A percentile compares a stretch with the other conserved stretches of the same genome.
phyloP scores from a whole-genome alignment of 2,797 vertebrate genomes.

The Phalloptychus januarius region DNA sequence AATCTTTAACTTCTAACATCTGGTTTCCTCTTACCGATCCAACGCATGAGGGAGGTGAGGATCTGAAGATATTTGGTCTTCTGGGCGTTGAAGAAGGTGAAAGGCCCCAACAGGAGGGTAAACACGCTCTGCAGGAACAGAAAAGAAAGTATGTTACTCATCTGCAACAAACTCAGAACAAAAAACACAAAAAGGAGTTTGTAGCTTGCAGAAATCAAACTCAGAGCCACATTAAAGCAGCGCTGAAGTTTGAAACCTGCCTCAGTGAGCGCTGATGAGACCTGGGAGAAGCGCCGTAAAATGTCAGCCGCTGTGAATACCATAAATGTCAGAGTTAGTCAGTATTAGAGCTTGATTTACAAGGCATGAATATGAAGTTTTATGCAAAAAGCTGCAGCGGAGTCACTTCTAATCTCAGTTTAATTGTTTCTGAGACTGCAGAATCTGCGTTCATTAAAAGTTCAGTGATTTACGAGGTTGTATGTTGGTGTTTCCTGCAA shows the following conservation, averaged over 20 bases:
- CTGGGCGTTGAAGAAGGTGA: constrained; percentile 96
- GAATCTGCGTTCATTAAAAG: not conserved
- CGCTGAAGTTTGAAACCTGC: not conserved
- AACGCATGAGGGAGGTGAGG: constrained; percentile 94
- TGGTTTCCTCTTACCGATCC: constrained; percentile 89
- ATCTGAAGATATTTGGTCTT: constrained; percentile 99
- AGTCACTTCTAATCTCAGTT: not conserved
- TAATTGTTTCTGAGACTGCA: not conserved
- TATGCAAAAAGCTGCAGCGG: not conserved
- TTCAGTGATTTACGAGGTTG: not conserved
- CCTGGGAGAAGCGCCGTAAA: not conserved
- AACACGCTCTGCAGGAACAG: constrained; percentile 82
- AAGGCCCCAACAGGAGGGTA: constrained; percentile 89
- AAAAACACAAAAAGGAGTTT: not conserved
- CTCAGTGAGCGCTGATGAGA: constrained; percentile 7
- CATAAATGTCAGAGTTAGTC: constrained; percentile 21
- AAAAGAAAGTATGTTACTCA: not conserved
- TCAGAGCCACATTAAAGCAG: not conserved
- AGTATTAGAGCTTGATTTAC: constrained; percentile 8
- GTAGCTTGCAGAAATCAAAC: not conserved
- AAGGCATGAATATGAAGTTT: not conserved
- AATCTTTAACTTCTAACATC: not conserved
- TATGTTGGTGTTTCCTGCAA: not conserved
- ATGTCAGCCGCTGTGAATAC: not conserved
- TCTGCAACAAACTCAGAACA: not conserved